Conservation (phyloP, 1,140 invertebrate species). For the Microplitis mediator region DNA sequence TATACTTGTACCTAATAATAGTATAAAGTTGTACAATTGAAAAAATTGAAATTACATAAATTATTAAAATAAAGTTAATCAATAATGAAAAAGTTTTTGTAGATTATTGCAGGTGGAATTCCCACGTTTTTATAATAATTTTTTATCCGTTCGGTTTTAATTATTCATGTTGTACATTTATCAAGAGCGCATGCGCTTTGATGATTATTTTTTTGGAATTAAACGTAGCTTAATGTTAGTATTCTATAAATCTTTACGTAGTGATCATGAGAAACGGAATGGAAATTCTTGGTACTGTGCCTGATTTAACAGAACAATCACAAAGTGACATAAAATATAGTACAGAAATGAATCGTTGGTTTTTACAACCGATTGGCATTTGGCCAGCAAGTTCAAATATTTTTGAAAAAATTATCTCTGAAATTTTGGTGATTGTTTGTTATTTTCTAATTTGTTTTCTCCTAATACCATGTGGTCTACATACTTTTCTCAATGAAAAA, state of each 20-base stretch:
- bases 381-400: slow-evolving; percentile 27
- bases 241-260: background rate
- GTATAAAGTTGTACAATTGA: too few relatives aligned
- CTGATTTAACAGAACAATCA: slow-evolving; percentile 19
- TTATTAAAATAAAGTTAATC: too few relatives aligned
- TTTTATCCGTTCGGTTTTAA: too few relatives aligned
- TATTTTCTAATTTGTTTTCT: slow-evolving; percentile 30
- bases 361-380: slow-evolving; percentile 40
- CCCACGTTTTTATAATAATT: too few relatives aligned
- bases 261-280: slow-evolving; percentile 14
- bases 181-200: too few relatives aligned
- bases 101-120: too few relatives aligned
- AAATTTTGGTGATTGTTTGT: slow-evolving; percentile 15
- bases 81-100: too few relatives aligned
- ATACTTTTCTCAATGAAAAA: slow-evolving; percentile 35
- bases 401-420: slow-evolving; percentile 1
- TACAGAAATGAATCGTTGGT: slow-evolving; percentile 35
- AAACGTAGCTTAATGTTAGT: slow-evolving; percentile 2
- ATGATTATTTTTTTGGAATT: too few relatives aligned
- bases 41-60: too few relatives aligned
- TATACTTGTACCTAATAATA: too few relatives aligned
- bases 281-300: background rate
- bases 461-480: slow-evolving; percentile 28
- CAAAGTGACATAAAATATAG: slow-evolving; percentile 30
- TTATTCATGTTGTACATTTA: too few relatives aligned